Evolutionary conservation across 2,113 vertebrate species (phyloP).

Genomic region (Steatornis caripensis): DNA sequence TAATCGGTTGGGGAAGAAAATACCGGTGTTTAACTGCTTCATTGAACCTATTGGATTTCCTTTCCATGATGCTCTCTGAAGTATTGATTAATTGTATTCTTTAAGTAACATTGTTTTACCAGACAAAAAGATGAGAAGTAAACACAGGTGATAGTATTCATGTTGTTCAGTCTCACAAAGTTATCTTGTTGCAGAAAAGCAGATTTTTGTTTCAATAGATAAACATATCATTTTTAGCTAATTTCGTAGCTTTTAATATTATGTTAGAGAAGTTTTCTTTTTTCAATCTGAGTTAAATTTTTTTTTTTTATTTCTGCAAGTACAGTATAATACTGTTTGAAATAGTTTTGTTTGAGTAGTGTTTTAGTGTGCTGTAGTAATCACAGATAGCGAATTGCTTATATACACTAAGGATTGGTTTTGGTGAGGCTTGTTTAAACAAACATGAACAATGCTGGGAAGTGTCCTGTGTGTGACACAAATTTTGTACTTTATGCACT

Average conservation of each 20-base stretch:
- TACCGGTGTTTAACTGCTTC: background rate
- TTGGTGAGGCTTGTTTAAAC: background rate
- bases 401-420: background rate
- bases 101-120: background rate
- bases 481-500: background rate
- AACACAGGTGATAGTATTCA: background rate
- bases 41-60: background rate
- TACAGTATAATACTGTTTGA: background rate
- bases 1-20: fast-evolving
- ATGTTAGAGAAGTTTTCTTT: background rate
- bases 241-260: background rate
- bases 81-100: background rate
- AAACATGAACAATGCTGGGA: background rate
- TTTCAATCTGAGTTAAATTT: background rate
- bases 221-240: background rate
- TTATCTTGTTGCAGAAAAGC: background rate
- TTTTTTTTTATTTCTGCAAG: background rate
- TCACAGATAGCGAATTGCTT: background rate
- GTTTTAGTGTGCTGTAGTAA: background rate
- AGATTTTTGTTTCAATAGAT: background rate
- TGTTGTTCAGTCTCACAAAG: background rate
- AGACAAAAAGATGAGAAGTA: background rate
- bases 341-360: background rate
- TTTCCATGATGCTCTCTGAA: background rate
- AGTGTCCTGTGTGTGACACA: background rate